Base-by-base conservation (phyloP, 2,113 vertebrate genomes). In the Myxocyprinus asiaticus region DNA sequence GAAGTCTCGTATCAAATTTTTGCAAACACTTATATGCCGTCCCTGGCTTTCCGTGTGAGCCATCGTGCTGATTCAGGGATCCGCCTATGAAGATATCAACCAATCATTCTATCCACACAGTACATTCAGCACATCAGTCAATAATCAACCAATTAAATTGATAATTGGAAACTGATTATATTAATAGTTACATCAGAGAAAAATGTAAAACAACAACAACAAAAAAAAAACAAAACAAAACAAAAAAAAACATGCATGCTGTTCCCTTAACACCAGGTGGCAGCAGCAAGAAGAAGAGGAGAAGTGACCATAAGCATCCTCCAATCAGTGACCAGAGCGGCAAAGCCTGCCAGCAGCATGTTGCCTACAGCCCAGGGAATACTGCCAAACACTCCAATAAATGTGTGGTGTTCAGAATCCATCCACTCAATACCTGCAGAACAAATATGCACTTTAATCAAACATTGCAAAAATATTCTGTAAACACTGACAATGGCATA, bases 51-150 rank as follows among this genome's bases (percentile, higher is more conserved):
- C 94, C 93, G 0, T 91, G 95, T 83, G 69, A 97, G 93, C 96
- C 96, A 97, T 43, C 95, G 89, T 0, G 95, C 95, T 58, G 96
- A 98, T 88, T 98, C 97, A 58, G 97, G 96, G 72, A 98, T 91
- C 95, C 95, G 95, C 93, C 96, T 98, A 63, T 17, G 7, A 68
- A n/a, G 8, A 65, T 5, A 84, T 43, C 5, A n/a, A 14, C 9
- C 43, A 9, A 66, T 51, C 43, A 56, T 56, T n/a, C 12, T 56
- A 4, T 14, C 10, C 53, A 56, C 53, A 56, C 14, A 56, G 11
- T 14, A 56, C 4, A 2, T 6, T 56, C 15, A 47, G 9, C 22
- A 33, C 22, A 33, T 33, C 22, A 33, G 22, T 33, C 22, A 33
- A 33, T 33, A 33, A 33, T 33, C 22, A 33, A 33, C 22, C 22